Evolutionary conservation across 2,888 invertebrate species (phyloP).

Genomic region (Clusia tigrina): DNA sequence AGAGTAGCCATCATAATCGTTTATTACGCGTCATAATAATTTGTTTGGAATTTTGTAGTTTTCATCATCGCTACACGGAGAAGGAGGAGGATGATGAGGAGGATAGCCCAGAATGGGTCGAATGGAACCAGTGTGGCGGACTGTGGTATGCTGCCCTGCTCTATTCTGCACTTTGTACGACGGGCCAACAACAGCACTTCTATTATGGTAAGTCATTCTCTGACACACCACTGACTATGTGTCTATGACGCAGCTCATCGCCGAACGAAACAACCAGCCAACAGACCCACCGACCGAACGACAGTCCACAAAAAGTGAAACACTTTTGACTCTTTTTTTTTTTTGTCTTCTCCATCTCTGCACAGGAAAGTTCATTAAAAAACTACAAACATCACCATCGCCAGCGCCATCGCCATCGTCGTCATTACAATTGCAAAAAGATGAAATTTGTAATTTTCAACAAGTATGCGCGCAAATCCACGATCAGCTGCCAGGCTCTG

Average conservation of each 20-base stretch:
- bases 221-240: not conserved
- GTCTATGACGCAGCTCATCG: slow-evolving; percentile 2
- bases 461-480: not conserved
- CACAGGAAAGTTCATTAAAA: too few relatives aligned
- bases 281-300: not conserved
- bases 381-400: not conserved
- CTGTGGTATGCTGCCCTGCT: not conserved
- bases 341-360: too few relatives aligned
- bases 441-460: too few relatives aligned
- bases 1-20: not conserved
- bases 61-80: slow-evolving; percentile 7
- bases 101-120: not conserved
- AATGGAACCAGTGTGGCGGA: not conserved
- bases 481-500: too few relatives aligned
- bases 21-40: slow-evolving; percentile 6
- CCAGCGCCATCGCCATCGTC: not conserved
- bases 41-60: slow-evolving; percentile 9
- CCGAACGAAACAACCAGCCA: too few relatives aligned
- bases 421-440: slow-evolving; percentile 6
- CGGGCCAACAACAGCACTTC: not conserved
- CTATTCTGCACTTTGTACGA: not conserved
- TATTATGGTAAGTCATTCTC: slow-evolving; percentile 1
- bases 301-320: slow-evolving; percentile 7
- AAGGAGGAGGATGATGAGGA: too few relatives aligned
- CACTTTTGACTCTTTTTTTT: slow-evolving; percentile 9